These are phyloP conservation scores for Gallinago paraguaiae DNA, from an alignment of 2,113 vertebrate species.

Conservation along the genomic window DNA sequence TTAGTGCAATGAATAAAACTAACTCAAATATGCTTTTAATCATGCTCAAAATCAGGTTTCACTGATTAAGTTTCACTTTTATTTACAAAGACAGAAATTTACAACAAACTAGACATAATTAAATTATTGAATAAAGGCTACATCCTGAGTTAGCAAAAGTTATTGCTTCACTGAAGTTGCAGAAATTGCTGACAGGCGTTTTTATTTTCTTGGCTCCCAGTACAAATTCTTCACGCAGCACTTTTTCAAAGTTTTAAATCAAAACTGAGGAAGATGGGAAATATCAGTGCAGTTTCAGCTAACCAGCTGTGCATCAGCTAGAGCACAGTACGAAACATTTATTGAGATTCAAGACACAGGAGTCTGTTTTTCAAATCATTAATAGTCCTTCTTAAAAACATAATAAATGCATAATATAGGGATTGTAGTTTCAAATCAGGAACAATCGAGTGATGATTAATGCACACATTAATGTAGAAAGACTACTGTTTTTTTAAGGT, in stretches of 20 bases:
- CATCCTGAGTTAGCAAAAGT: conserved; percentile 49
- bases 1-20: background rate
- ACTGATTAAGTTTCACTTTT: conserved; percentile 20
- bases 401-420: background rate
- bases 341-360: background rate
- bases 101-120: conserved; percentile 26
- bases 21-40: background rate
- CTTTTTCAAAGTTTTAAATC: background rate
- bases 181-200: background rate
- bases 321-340: conserved; percentile 6
- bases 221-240: background rate
- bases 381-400: background rate
- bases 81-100: conserved; percentile 56
- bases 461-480: background rate
- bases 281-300: conserved; percentile 10
- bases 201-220: background rate
- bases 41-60: conserved; percentile 23
- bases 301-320: conserved; percentile 16
- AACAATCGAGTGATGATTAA: background rate
- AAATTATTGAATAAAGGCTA: background rate
- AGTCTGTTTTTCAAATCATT: background rate
- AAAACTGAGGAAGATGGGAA: background rate
- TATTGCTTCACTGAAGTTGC: conserved; percentile 14
- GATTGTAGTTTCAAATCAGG: background rate
- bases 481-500: background rate